Conservation (phyloP, 2,888 invertebrate species). For the Drosophila eohydei region DNA sequence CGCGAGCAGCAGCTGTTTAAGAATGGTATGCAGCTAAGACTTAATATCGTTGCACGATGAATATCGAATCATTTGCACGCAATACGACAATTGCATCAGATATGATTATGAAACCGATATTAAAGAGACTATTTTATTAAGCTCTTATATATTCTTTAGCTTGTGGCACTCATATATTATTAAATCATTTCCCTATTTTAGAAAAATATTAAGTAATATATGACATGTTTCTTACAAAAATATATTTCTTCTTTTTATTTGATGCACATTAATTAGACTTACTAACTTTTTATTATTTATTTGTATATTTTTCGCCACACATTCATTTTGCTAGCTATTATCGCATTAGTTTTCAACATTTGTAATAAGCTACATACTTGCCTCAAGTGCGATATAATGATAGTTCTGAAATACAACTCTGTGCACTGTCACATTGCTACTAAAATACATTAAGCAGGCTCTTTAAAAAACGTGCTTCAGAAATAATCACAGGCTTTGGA, state of each 20-base stretch:
- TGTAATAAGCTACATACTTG: background rate
- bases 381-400: background rate
- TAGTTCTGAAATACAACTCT: constrained; percentile 11
- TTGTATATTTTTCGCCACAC: too few relatives aligned
- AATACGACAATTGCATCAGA: background rate
- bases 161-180: too few relatives aligned
- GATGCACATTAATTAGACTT: too few relatives aligned
- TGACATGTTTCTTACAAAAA: background rate
- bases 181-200: background rate
- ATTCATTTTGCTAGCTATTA: background rate
- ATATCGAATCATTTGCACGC: constrained; percentile 5
- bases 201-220: background rate
- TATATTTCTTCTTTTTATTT: background rate
- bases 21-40: constrained; percentile 9
- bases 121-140: too few relatives aligned
- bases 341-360: background rate
- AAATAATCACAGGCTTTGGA: background rate
- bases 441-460: background rate
- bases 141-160: too few relatives aligned
- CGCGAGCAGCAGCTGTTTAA: constrained; percentile 32
- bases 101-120: too few relatives aligned
- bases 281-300: too few relatives aligned
- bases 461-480: constrained; percentile 33
- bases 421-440: constrained; percentile 5
- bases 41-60: background rate